Evolutionary conservation across 2,113 vertebrate species (phyloP), one percentile per base, ranked within the genome.

Genomic region (Aix galericulata): DNA sequence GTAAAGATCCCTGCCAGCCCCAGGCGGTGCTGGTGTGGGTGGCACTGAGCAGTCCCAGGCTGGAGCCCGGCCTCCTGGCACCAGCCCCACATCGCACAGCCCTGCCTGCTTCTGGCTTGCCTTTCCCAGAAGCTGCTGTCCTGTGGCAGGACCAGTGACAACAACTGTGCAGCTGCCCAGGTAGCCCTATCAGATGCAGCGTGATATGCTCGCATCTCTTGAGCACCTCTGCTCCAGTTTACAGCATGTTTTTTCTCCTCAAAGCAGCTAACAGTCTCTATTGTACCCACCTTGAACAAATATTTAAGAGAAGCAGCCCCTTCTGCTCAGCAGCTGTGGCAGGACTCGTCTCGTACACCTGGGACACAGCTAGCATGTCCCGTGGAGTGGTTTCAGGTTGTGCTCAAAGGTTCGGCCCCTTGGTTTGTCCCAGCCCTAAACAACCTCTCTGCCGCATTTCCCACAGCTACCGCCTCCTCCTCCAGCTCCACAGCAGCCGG

Each of bases 181-280:
- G 40, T 60, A 72, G 91, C 76, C 16, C 55, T 50, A 50, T 59
- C 63, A 44, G 50, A 29, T 55, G 17, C 11, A 5, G 31, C 1
- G n/a, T 13, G n/a, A 50, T 44, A 48, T 0, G 0, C 50, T 59
- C 42, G 0, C 0, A 36, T 55, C 31, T 59, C 68, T 78, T 34
- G 22, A 72, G 80, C 73, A 91, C 73, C 86, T 95, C 53, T 94
- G 68, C 82, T 93, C 72, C 76, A 71, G 8, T 88, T 91, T 52
- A 31, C 81, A 86, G 88, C 85, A 48, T 48, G 46, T 81, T 95
- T 91, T 92, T 90, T 68, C 68, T 56, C 34, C 59, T 38, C 72
- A 74, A 50, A 16, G 71, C 53, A 82, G 95, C 66, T 89, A 88
- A 63, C 52, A 83, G 18, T 55, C 60, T 75, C 85, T 93, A 3